phyloP scores from a whole-genome alignment of 2,888 invertebrate genomes.

The Habrosyne pyritoides region DNA sequence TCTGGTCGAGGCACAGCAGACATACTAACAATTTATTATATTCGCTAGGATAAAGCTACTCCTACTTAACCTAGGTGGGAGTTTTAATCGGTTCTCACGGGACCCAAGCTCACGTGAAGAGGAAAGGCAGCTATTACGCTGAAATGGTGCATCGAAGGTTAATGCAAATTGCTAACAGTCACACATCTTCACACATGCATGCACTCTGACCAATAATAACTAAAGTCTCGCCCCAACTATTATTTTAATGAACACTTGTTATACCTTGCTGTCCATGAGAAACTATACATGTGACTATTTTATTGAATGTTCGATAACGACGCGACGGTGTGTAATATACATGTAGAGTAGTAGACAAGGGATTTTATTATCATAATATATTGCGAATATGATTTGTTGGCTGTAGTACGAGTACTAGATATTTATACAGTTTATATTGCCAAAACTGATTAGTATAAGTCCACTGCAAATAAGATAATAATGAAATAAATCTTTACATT shows the following conservation, averaged over 20 bases:
- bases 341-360: background rate
- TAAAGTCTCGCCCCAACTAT: background rate
- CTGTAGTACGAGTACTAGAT: slow-evolving; percentile 6
- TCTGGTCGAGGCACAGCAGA: no score
- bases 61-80: background rate
- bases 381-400: background rate
- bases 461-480: no score
- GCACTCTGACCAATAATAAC: background rate
- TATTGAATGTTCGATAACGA: slow-evolving; percentile 7
- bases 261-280: background rate
- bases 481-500: no score
- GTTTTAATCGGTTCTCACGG: background rate
- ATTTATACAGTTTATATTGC: slow-evolving; percentile 12
- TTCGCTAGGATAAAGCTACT: no score
- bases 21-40: no score
- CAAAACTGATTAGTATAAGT: slow-evolving; percentile 16
- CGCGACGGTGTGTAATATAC: background rate
- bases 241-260: slow-evolving; percentile 3
- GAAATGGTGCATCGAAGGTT: slow-evolving; percentile 28
- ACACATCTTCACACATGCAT: background rate
- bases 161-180: slow-evolving; percentile 28
- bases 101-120: background rate
- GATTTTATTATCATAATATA: background rate
- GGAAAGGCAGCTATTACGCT: slow-evolving; percentile 21
- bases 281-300: background rate